Evolutionary conservation across 2,113 vertebrate species (phyloP).

Genomic region (Haliaeetus leucogaster): DNA sequence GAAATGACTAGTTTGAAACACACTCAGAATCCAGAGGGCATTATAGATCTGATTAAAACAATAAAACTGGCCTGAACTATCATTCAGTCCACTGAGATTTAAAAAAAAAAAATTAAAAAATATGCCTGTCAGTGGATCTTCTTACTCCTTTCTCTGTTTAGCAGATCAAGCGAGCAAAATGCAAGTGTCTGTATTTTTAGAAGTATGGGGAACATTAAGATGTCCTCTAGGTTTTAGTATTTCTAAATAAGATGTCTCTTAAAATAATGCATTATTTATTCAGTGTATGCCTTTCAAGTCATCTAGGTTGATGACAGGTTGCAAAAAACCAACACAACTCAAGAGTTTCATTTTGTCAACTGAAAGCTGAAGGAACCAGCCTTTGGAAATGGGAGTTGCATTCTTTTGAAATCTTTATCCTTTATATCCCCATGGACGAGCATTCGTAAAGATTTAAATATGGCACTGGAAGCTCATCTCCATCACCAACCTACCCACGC

Average conservation of each 20-base stretch:
- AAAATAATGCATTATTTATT: background rate
- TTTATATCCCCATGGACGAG: background rate
- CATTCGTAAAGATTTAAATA: background rate
- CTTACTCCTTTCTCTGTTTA: background rate
- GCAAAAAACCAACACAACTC: background rate
- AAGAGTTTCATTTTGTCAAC: background rate
- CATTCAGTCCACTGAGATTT: background rate
- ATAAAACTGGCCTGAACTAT: background rate
- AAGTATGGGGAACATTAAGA: background rate
- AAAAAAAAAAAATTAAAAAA: background rate
- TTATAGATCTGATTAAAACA: background rate
- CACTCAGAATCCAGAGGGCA: background rate
- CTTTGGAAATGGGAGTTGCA: background rate
- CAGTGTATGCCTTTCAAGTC: background rate
- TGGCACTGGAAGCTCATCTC: background rate
- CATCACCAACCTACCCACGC: fast-evolving
- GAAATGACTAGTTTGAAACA: background rate
- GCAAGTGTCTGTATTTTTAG: background rate
- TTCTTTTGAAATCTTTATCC: background rate
- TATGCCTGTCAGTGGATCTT: background rate
- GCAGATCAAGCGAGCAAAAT: background rate
- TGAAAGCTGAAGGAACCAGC: background rate
- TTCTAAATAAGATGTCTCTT: background rate
- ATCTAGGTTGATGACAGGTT: background rate
- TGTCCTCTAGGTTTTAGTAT: background rate